These are phyloP conservation scores for Cephalopachus bancanus DNA, from an alignment of 2,797 vertebrate species.

Conservation along the genomic window DNA sequence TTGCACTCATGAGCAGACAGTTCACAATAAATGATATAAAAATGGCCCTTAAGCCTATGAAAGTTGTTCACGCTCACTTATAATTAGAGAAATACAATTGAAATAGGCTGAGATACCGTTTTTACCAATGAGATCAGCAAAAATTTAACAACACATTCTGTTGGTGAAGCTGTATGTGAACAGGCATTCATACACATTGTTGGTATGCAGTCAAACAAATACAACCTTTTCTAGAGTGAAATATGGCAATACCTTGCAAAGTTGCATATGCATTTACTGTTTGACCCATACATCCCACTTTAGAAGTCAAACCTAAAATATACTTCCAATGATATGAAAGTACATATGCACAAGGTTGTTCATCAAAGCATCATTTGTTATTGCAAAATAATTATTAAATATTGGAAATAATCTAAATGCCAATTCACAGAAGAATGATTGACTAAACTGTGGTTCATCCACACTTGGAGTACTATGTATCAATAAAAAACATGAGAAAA, in stretches of 20 bases:
- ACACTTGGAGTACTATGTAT: neutral
- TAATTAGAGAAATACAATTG: neutral
- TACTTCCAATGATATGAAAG: neutral
- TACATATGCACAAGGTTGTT: neutral
- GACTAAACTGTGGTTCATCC: neutral
- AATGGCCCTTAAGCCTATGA: neutral
- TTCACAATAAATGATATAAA: neutral
- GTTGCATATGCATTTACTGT: neutral
- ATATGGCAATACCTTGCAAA: constrained; percentile 1
- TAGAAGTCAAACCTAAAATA: constrained; percentile 13
- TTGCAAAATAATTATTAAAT: constrained; percentile 8
- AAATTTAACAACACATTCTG: neutral
- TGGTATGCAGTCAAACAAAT: neutral
- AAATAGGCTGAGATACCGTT: constrained; percentile 22
- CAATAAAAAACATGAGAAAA: neutral
- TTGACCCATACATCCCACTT: neutral
- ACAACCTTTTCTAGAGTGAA: constrained; percentile 2
- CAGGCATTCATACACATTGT: neutral
- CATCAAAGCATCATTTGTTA: neutral
- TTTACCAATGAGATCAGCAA: neutral
- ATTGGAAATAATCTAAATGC: neutral
- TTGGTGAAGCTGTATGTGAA: neutral
- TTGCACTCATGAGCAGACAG: neutral
- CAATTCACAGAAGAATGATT: neutral
- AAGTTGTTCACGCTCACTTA: neutral